Base-by-base conservation (phyloP, 2,797 vertebrate genomes). In the Petrocephalus sullivani region DNA sequence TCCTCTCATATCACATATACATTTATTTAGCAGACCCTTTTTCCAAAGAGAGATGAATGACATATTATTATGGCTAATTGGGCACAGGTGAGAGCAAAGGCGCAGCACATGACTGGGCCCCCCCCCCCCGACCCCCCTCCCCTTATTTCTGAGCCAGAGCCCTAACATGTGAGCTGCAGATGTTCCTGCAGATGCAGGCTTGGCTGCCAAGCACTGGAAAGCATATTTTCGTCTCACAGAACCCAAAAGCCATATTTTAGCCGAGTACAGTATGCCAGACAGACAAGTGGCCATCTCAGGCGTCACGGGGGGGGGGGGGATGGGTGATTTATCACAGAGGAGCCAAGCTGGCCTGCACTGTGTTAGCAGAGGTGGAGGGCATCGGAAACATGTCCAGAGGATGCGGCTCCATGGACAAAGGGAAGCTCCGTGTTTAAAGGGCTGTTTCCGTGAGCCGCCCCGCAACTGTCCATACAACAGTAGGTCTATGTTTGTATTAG, bases 81-180 rank as follows among this genome's bases (percentile, higher is more conserved):
- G 75, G 41, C 41, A 49, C 75, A 81, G 75, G 75, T 46, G 75
- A 49, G 37, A 49, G 75, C 49, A 81, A 19, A 49, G 41, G 75
- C 16, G n/a, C 37, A 81, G 49, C 75, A 49, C 16, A 46, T n/a
- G 41, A 49, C 75, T n/a, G 14, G 1, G 3, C 2, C 37, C 10
- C 16, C 37, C 10, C 16, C 2, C 37, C 75, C 75, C 71, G 7
- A 19, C 6, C 28, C 49, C 49, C 14, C 6, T 58, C 49, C n/a
- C 49, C 14, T 19, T 58, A 60, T 28, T 23, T 16, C n/a, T 84
- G 81, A 83, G 81, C 71, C 49, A 28, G 21, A 85, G 19, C 33
- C 9, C 5, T 33, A 60, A 41, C 85, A 86, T n/a, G 56, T 58
- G 85, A 86, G 85, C 33, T 2, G n/a, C 85, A 86, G 84, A 86